Evolutionary conservation across 2,113 vertebrate genomes (phyloP).

Genomic region (Hydrolagus affinis): DNA sequence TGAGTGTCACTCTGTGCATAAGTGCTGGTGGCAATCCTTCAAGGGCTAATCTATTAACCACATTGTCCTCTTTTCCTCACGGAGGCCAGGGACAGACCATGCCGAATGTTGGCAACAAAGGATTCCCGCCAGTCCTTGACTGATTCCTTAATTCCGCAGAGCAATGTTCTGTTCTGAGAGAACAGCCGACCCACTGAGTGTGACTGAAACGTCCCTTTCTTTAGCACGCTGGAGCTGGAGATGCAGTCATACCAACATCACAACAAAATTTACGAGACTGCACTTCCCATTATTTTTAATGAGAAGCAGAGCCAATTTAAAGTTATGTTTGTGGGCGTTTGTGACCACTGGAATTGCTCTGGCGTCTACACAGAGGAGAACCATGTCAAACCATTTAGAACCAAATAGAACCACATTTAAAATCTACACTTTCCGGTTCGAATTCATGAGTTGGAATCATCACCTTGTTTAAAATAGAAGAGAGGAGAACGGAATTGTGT

Average conservation of each 20-base stretch:
- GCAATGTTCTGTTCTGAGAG: neutral
- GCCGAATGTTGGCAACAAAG: neutral
- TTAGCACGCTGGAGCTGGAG: neutral
- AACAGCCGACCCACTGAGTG: neutral
- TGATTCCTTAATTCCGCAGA: neutral
- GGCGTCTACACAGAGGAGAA: neutral
- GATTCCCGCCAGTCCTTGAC: neutral
- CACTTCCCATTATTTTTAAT: neutral
- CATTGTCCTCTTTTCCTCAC: neutral
- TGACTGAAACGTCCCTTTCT: too few relatives aligned
- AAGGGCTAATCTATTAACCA: neutral
- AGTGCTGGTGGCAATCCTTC: neutral
- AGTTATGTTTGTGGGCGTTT: neutral
- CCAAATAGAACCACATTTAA: slow-evolving; percentile 1
- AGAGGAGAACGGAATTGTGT: neutral
- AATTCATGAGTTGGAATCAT: neutral
- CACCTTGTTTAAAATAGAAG: neutral
- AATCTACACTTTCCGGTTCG: neutral
- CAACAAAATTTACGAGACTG: neutral
- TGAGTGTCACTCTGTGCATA: neutral
- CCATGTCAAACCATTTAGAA: neutral
- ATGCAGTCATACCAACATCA: slow-evolving; percentile 4
- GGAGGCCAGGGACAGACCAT: neutral
- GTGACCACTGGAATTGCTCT: slow-evolving; percentile 26
- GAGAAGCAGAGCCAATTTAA: neutral